A percentile compares a stretch with the other conserved stretches of the same genome.
Conservation (phyloP, 2,797 vertebrate species). For the Acrocephalus scirpaceus region DNA sequence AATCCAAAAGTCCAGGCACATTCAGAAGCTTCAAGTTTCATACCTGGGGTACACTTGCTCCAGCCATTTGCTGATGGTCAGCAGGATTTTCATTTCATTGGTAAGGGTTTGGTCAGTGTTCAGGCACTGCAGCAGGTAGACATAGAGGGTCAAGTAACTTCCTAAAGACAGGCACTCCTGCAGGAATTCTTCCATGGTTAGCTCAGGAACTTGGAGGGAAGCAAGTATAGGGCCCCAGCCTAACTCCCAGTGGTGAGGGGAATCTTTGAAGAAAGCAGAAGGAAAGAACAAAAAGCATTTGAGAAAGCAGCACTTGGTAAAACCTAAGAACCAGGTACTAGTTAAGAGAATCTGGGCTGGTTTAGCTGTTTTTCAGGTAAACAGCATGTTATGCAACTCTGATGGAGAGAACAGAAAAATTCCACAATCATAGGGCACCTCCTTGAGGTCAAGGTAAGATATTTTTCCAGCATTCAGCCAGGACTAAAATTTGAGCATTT, state of each 20-base stretch:
- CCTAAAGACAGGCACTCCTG: slow-evolving; percentile 91
- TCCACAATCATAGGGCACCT: background rate
- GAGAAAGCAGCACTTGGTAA: background rate
- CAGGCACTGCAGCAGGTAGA: slow-evolving; percentile 92
- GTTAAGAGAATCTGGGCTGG: background rate
- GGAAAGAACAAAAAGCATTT: background rate
- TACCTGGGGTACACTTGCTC: slow-evolving; percentile 90
- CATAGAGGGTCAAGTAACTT: slow-evolving; percentile 93
- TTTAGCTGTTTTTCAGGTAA: background rate
- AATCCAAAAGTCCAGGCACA: background rate
- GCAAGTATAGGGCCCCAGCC: slow-evolving; percentile 95
- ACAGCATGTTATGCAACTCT: background rate
- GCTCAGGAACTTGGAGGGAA: slow-evolving; percentile 95
- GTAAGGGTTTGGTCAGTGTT: slow-evolving; percentile 87
- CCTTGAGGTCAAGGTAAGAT: background rate
- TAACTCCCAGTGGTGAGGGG: slow-evolving; percentile 73
- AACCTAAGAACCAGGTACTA: background rate
- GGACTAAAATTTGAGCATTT: background rate
- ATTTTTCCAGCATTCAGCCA: background rate
- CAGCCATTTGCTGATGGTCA: slow-evolving; percentile 90
- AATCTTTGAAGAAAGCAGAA: slow-evolving; percentile 67
- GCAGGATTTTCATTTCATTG: slow-evolving; percentile 89
- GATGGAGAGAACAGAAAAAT: background rate
- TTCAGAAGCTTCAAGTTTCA: background rate
- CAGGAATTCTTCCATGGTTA: slow-evolving; percentile 93